A percentile compares a stretch with the other conserved stretches of the same genome.
These are phyloP conservation scores for Lutra lutra DNA, from an alignment of 2,797 vertebrate genomes.

Conservation along the genomic window DNA sequence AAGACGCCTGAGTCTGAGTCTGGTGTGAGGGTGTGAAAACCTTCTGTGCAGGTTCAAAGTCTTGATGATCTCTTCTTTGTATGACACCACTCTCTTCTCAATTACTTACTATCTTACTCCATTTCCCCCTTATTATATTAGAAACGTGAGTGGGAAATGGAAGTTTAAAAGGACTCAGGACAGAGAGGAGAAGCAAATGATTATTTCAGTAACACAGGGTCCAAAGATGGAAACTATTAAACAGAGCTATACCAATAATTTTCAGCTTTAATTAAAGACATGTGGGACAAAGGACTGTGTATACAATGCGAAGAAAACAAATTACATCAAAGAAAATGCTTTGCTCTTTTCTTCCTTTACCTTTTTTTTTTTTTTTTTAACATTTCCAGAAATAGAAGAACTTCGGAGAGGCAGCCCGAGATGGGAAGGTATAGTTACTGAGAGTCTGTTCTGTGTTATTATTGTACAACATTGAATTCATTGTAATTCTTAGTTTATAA, in stretches of 20 bases:
- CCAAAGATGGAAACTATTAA: conserved; percentile 1
- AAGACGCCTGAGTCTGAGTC: not conserved
- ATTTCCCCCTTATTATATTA: not conserved
- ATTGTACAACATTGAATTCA: not conserved
- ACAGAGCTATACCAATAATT: not conserved
- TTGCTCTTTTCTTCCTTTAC: not conserved
- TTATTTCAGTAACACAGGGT: not conserved
- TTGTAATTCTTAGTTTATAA: not conserved
- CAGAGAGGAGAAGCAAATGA: not conserved
- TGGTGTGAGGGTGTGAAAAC: not conserved
- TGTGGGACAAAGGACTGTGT: not conserved
- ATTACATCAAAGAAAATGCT: not conserved
- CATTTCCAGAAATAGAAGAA: not conserved
- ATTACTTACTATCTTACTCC: not conserved
- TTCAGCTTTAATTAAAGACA: conserved; percentile 34
- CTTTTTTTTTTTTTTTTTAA: not conserved
- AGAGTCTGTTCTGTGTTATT: not conserved
- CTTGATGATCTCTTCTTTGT: not conserved
- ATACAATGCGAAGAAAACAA: not conserved
- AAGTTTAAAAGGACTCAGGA: conserved; percentile 22
- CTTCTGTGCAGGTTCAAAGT: not conserved
- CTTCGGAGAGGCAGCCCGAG: not conserved
- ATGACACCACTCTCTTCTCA: not conserved
- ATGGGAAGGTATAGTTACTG: not conserved
- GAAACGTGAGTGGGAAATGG: not conserved